phyloP scores from a whole-genome alignment of 2,888 invertebrate species.

The Schizaphis graminum region DNA sequence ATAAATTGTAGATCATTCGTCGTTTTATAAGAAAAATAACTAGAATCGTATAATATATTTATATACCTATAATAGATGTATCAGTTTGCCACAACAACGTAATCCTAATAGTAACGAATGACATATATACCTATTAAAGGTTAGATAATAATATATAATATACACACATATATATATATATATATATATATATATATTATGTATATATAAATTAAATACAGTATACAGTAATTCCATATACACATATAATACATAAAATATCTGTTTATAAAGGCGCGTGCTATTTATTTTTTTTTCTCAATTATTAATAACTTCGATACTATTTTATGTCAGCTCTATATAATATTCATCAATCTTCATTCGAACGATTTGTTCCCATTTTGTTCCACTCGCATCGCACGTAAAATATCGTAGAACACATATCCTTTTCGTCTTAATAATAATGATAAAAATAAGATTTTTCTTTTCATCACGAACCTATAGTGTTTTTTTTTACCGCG shows the following conservation, averaged over 20 bases:
- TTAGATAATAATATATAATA: neutral
- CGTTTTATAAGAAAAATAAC: neutral
- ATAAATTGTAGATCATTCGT: neutral
- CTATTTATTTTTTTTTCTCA: neutral
- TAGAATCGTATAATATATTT: neutral
- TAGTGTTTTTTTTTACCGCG: neutral
- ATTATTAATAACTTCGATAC: neutral
- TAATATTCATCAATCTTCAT: slow-evolving; percentile 12
- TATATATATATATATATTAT: too few species aligned
- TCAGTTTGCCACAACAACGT: neutral
- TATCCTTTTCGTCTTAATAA: neutral
- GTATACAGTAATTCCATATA: neutral
- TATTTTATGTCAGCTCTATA: neutral
- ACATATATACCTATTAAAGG: neutral
- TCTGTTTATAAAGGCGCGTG: neutral
- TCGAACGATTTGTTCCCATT: neutral
- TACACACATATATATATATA: too few species aligned
- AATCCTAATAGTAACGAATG: neutral
- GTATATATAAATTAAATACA: too few species aligned
- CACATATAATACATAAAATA: neutral
- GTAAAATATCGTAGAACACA: neutral
- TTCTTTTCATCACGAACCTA: neutral
- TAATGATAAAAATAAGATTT: neutral
- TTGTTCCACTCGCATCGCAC: neutral
- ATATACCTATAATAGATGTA: neutral